Evolutionary conservation across 2,888 invertebrate species (phyloP).

Genomic region (Cyrtodaria siliqua): DNA sequence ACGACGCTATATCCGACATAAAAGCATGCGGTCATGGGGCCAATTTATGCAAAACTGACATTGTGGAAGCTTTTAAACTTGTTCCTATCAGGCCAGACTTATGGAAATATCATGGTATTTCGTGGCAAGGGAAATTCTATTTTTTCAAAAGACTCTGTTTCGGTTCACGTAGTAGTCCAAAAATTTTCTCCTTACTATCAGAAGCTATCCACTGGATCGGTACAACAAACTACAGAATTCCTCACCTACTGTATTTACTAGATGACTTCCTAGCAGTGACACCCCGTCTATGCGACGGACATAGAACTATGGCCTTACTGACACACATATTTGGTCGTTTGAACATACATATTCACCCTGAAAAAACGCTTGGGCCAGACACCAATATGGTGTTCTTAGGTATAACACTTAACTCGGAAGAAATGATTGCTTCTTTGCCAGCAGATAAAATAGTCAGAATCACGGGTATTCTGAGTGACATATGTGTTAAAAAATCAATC

Average conservation of each 20-base stretch:
- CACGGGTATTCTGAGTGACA: too few species aligned
- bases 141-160: slow-evolving; percentile 21
- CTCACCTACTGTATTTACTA: slow-evolving; percentile 41
- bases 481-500: too few species aligned
- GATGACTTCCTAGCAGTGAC: slow-evolving; percentile 56
- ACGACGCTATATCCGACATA: slow-evolving; percentile 57
- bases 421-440: slow-evolving; percentile 22
- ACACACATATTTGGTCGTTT: slow-evolving; percentile 37
- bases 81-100: slow-evolving; percentile 37
- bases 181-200: slow-evolving; percentile 47
- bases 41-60: slow-evolving; percentile 49
- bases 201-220: slow-evolving; percentile 54
- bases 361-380: slow-evolving; percentile 50
- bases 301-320: slow-evolving; percentile 57
- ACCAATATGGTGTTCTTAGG: slow-evolving; percentile 49
- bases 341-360: slow-evolving; percentile 39
- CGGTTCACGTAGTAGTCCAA: slow-evolving; percentile 49
- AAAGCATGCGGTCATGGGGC: slow-evolving; percentile 18
- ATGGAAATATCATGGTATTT: slow-evolving; percentile 45
- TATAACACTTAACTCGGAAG: slow-evolving; percentile 51
- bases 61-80: slow-evolving; percentile 54
- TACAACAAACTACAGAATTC: slow-evolving; percentile 36
- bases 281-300: slow-evolving; percentile 9
- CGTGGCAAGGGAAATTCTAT: slow-evolving; percentile 50
- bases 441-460: slow-evolving; percentile 24